Evolutionary conservation across 1,140 invertebrate genomes (phyloP).

Genomic region (Hycleus phaleratus): DNA sequence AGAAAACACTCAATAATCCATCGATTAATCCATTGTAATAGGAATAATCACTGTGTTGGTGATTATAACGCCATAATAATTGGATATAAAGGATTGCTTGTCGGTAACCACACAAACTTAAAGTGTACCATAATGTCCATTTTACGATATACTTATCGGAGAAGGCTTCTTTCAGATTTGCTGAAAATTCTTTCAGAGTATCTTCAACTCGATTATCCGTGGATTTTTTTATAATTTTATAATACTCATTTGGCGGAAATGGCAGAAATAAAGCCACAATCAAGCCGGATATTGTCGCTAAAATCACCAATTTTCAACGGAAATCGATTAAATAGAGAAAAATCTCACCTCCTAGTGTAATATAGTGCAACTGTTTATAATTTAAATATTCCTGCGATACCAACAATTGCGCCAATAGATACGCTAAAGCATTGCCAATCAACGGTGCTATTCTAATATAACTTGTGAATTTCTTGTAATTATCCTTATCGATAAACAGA

Average conservation of each 20-base stretch:
- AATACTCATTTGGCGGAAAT: background rate
- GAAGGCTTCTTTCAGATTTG: background rate
- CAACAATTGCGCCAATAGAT: background rate
- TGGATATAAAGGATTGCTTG: background rate
- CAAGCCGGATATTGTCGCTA: background rate
- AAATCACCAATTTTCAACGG: background rate
- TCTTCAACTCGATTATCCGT: background rate
- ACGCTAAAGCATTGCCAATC: background rate
- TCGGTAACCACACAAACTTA: conserved; percentile 3
- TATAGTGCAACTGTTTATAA: conserved; percentile 4
- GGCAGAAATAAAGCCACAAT: background rate
- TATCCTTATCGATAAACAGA: background rate
- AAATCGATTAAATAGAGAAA: background rate
- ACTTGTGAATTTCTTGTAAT: background rate
- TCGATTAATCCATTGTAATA: background rate
- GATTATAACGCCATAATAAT: background rate
- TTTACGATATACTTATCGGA: conserved; percentile 7
- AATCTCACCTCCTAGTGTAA: background rate
- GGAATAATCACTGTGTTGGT: background rate
- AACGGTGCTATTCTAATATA: conserved; percentile 2
- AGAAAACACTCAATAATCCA: background rate
- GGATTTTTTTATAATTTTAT: background rate
- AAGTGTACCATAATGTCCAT: conserved; percentile 3
- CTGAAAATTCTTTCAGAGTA: background rate
- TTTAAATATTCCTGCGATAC: background rate